Percentiles rank a stretch among this genome's conserved stretches.
Conservation (phyloP, 1,140 invertebrate species). For the Drosophila novamexicana region DNA sequence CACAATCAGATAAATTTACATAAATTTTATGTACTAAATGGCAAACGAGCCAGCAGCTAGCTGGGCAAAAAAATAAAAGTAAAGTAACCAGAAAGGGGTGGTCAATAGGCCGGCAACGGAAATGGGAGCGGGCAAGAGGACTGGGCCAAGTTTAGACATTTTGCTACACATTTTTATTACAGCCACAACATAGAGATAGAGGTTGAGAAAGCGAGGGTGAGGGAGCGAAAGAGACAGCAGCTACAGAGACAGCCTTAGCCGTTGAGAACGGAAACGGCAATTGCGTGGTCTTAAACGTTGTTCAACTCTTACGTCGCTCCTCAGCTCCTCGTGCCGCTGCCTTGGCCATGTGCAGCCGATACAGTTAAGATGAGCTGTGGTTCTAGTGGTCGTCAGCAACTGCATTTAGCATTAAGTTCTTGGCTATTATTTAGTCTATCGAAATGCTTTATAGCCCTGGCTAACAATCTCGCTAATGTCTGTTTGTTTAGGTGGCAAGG, state of each 20-base stretch:
- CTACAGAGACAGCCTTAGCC: not conserved
- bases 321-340: too few relatives aligned
- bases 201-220: not conserved
- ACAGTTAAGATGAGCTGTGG: slow-evolving; percentile 9
- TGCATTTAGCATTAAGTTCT: slow-evolving; percentile 4
- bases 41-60: slow-evolving; percentile 19
- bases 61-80: too few relatives aligned
- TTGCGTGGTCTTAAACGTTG: slow-evolving; percentile 55
- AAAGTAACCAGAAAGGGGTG: slow-evolving; percentile 15
- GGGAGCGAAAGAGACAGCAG: not conserved
- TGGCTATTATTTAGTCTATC: not conserved
- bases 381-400: not conserved
- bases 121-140: slow-evolving; percentile 4
- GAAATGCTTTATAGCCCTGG: too few relatives aligned
- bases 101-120: slow-evolving; percentile 1
- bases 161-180: slow-evolving; percentile 60
- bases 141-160: slow-evolving; percentile 62
- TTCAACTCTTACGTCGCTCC: slow-evolving; percentile 9
- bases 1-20: slow-evolving; percentile 70
- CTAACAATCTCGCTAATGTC: not conserved
- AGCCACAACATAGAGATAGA: slow-evolving; percentile 19
- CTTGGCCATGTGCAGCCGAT: slow-evolving; percentile 5
- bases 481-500: slow-evolving; percentile 72
- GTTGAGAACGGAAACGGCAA: slow-evolving; percentile 56
- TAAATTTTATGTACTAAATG: slow-evolving; percentile 63